phyloP scores from a whole-genome alignment of 2,797 vertebrate genomes.

The Garrulus glandarius region DNA sequence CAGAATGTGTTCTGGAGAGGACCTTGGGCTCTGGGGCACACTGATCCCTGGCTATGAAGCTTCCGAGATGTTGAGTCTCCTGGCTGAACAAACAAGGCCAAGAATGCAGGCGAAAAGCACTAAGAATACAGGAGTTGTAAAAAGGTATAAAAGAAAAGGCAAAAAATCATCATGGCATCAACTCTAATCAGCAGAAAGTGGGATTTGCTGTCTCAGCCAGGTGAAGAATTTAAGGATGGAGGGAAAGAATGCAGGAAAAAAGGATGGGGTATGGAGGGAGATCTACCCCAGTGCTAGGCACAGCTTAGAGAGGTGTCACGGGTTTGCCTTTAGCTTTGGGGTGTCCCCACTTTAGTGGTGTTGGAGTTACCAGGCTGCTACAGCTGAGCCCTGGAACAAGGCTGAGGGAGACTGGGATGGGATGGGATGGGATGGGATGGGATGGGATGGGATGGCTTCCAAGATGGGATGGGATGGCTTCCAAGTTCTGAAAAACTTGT shows the following conservation, averaged over 20 bases:
- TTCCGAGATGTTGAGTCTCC: too few species aligned
- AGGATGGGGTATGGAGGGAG: background rate
- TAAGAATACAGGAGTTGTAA: too few species aligned
- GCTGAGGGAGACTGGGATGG: background rate
- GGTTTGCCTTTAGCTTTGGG: background rate
- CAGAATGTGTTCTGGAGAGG: too few species aligned
- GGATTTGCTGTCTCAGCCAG: background rate
- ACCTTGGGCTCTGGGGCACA: too few species aligned
- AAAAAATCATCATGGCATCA: too few species aligned
- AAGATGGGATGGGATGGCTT: background rate
- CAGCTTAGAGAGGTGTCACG: fast-evolving
- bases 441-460: background rate
- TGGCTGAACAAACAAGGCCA: too few species aligned
- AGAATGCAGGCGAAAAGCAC: too few species aligned
- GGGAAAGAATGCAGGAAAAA: background rate
- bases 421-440: background rate
- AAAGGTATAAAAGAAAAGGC: too few species aligned
- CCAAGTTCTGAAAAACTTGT: too few species aligned
- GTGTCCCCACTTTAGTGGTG: background rate
- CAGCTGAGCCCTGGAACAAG: background rate
- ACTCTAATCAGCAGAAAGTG: background rate
- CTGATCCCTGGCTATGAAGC: too few species aligned
- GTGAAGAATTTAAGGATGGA: background rate
- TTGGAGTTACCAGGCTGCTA: background rate
- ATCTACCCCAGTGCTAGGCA: background rate